Base-by-base conservation (phyloP, 2,888 invertebrate species). In the Stenoptilia bipunctidactyla region DNA sequence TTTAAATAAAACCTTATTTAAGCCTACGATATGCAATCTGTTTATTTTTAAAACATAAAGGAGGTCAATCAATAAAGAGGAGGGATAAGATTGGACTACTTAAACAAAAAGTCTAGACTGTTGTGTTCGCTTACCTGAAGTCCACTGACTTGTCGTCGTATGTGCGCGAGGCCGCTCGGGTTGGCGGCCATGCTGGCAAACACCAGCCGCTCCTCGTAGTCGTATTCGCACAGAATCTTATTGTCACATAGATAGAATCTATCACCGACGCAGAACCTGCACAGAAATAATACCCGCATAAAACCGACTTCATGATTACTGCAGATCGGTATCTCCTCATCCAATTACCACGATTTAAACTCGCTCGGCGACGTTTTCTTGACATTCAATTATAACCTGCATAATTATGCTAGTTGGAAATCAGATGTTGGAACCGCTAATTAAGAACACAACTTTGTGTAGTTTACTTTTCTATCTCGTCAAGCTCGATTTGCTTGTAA, bases 191-290 rank as follows among this genome's bases (percentile, higher is more conserved):
- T 92, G 69, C 92, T 93, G 39, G 94, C 94, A 67, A 95, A 95
- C 58, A 95, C 92, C 75, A 94, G 88, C 56, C 95, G 80, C 74
- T 96, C 96, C 65, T 96, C 95, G 74, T 96, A 96, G 80, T 96
- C 96, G 79, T 94, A 94, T 75, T 96, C 95, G 85, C 96, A 96
- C 36, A 96, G 88, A 56, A 96, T 95, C 86, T 94, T 94, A 85
- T 96, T 96, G 84, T 96, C 95, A 74, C 93, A 94, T 59, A 96
- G 85, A 80, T 95, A 96, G 76, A 95, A 96, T 61, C 93, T 88
- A 75, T 96, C 96, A 15, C 96, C 96, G 37, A 96, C 95, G 83
- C 96, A 96, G 86, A 96, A 96, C 88, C 96, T 96, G 70, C 15
- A 56, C 65, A 52, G 55, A 56, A 41, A 37, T 40, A 20, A 39